Percentiles rank a stretch among this genome's conserved stretches.
These are phyloP conservation scores for Reinhardtius hippoglossoides DNA, from an alignment of 2,113 vertebrate species.

Conservation along the genomic window DNA sequence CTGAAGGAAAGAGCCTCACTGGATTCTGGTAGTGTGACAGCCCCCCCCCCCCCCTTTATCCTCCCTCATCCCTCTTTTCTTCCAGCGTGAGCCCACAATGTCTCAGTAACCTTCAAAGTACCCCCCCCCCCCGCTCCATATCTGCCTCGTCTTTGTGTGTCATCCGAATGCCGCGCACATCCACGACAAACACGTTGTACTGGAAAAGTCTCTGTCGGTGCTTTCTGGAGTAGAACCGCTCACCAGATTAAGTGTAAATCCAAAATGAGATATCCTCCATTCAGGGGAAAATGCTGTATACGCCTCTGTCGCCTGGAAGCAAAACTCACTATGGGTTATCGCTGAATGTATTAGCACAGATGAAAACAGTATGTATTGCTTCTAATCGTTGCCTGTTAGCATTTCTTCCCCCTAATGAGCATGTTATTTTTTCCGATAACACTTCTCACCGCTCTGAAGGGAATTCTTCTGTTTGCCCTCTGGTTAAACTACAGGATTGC, in stretches of 20 bases:
- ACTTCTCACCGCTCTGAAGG: background rate
- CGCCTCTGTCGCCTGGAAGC: constrained; percentile 29
- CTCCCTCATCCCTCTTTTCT: background rate
- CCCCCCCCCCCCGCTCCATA: constrained; percentile 29
- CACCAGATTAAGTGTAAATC: constrained; percentile 68
- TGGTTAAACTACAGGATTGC: constrained; percentile 6
- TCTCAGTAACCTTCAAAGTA: constrained; percentile 69
- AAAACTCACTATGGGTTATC: constrained; percentile 38
- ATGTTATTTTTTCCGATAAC: background rate
- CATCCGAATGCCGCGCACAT: constrained; percentile 51
- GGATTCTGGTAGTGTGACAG: background rate
- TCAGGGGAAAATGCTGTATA: constrained; percentile 9
- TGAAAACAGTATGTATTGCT: background rate
- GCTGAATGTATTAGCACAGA: constrained; percentile 8
- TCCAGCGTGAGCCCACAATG: constrained; percentile 29
- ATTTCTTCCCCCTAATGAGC: constrained; percentile 27
- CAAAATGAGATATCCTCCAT: constrained; percentile 61
- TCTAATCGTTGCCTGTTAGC: constrained; percentile 7
- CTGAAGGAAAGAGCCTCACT: constrained; percentile 22
- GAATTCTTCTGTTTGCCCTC: background rate
- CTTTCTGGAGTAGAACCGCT: constrained; percentile 38
- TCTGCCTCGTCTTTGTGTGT: constrained; percentile 33
- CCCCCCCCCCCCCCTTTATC: background rate
- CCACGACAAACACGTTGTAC: constrained; percentile 55
- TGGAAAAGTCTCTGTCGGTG: constrained; percentile 17